Base-by-base conservation (phyloP, 2,113 vertebrate species). In the Pseudorhombus dupliciocellatus region DNA sequence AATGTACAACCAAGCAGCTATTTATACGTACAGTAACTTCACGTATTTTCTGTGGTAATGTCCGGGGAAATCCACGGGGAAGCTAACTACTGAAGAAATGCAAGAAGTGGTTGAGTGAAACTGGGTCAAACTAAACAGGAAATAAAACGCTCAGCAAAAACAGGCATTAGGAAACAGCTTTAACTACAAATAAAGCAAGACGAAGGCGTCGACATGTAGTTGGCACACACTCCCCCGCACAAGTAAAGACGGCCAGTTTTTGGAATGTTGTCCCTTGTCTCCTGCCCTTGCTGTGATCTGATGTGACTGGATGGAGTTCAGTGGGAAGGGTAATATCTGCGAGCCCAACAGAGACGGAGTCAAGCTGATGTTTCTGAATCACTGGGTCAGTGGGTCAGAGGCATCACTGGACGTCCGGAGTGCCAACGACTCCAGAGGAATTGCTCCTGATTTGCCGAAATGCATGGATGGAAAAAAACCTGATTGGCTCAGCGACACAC, bases 371-470 rank as follows among this genome's bases (percentile, higher is more conserved):
- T 82, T 83, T 89, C 58, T 84, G 85, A 88, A 89, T 85, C 88
- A 91, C 66, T 91, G 87, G 89, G 91, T 90, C 89, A 92, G 85
- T 90, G 86, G 89, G 90, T 91, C 90, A 91, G 57, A 80, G 79
- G 70, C 84, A 67, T 85, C 79, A 62, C 82, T 76, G 89, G 90
- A 90, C 89, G 70, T 81, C 64, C 55, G 55, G n/a, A 63, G 44
- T 81, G 83, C 61, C 72, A 79, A 62, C 76, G 63, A 77, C 65
- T 75, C 53, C 56, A 2, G 25, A 84, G 83, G 75, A 87, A 70
- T 73, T 14, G 50, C 79, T 79, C 42, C 25, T 71, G 72, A 77
- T 78, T 78, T 72, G 75, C 67, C 53, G 74, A 46, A 87, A 81
- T 69, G 71, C 63, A 60, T 68, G 70, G 53, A 56, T 67, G 46